phyloP scores from a whole-genome alignment of 2,113 vertebrate genomes.

The Brachypodius melanocephalos region DNA sequence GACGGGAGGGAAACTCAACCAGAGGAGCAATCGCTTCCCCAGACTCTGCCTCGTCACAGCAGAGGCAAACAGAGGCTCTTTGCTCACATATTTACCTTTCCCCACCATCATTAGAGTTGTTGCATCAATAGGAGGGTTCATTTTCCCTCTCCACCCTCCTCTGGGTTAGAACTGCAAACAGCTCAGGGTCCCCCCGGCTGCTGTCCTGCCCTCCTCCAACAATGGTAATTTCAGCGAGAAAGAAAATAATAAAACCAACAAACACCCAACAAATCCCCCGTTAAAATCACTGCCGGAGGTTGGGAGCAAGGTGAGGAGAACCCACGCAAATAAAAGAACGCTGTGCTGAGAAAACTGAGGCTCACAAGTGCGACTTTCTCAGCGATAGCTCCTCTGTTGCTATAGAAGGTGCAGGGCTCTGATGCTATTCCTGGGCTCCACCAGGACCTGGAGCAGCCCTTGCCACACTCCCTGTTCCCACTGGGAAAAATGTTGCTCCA shows the following conservation, averaged over 20 bases:
- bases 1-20: neutral
- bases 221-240: neutral
- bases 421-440: neutral
- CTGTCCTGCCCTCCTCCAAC: neutral
- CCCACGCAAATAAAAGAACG: accelerated
- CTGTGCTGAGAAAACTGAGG: accelerated
- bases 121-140: neutral
- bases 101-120: neutral
- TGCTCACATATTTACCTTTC: neutral
- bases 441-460: neutral
- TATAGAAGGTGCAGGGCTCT: accelerated
- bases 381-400: neutral
- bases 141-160: neutral
- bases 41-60: neutral
- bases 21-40: neutral
- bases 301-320: neutral
- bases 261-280: neutral
- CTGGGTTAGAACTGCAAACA: neutral
- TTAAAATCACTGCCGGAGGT: neutral
- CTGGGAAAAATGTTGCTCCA: accelerated
- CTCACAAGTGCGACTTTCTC: neutral
- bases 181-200: neutral
- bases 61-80: neutral
- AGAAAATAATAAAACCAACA: neutral
- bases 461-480: accelerated